Percentiles rank a stretch among this genome's conserved stretches.
Conservation (phyloP, 2,888 invertebrate genomes). For the Amaurobius ferox region DNA sequence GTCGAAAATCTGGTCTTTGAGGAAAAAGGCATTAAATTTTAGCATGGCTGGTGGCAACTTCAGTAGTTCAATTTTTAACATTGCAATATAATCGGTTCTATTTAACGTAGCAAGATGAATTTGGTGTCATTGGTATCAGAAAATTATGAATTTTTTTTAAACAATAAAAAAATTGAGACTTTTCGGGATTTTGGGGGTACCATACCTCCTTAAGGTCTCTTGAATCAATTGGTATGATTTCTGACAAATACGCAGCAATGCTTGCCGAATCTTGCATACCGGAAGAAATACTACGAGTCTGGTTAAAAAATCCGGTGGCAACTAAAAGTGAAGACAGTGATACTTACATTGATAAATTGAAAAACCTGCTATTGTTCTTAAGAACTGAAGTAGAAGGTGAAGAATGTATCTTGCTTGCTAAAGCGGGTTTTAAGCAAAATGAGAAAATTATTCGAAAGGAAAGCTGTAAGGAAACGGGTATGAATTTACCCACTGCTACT, state of each 20-base stretch:
- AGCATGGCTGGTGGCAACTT: too few relatives aligned
- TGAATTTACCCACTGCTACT: background rate
- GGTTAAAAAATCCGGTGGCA: conserved; percentile 71
- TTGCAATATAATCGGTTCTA: too few relatives aligned
- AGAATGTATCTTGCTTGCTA: conserved; percentile 17
- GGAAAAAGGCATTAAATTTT: too few relatives aligned
- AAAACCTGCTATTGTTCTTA: background rate
- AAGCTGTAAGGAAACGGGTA: background rate
- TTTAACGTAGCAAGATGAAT: too few relatives aligned
- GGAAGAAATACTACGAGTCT: conserved; percentile 74
- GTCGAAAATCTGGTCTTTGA: too few relatives aligned
- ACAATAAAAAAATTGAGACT: too few relatives aligned
- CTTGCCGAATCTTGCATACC: conserved; percentile 76
- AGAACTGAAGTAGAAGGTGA: conserved; percentile 28
- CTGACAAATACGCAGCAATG: conserved; percentile 40
- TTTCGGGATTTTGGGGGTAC: too few relatives aligned
- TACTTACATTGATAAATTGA: background rate
- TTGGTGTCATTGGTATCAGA: too few relatives aligned
- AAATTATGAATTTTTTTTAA: too few relatives aligned
- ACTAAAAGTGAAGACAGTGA: background rate
- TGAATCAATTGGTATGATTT: conserved; percentile 52
- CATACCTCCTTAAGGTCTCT: too few relatives aligned
- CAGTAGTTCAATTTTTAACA: too few relatives aligned
- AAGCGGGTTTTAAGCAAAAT: conserved; percentile 17
- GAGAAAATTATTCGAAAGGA: background rate